Percentiles rank a stretch among this genome's conserved stretches.
phyloP scores from a whole-genome alignment of 1,140 invertebrate genomes.

The Octopus sinensis region DNA sequence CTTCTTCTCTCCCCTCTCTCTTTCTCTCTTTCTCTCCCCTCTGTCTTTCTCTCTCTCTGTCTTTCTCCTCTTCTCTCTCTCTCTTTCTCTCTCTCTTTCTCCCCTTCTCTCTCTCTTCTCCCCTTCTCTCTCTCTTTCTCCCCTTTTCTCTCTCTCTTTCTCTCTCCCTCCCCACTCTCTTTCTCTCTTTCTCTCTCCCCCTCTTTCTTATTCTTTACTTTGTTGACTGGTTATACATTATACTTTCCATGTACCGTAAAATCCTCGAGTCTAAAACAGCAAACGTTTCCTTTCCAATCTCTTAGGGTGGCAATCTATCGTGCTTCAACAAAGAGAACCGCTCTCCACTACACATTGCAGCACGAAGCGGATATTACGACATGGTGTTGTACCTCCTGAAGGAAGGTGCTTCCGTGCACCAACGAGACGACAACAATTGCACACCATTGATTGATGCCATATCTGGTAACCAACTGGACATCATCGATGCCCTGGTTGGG shows the following conservation, averaged over 20 bases:
- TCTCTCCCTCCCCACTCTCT: neutral
- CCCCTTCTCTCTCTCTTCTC: neutral
- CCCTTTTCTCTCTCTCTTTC: neutral
- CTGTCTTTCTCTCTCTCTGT: neutral
- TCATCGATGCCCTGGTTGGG: constrained; percentile 59
- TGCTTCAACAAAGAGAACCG: constrained; percentile 74
- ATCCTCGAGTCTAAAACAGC: neutral
- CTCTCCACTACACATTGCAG: constrained; percentile 79
- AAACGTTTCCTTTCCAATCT: neutral
- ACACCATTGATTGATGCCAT: constrained; percentile 53
- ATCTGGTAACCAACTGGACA: constrained; percentile 38
- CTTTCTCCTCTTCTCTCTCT: neutral
- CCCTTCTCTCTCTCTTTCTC: neutral
- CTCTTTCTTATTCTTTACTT: neutral
- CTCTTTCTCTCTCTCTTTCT: neutral
- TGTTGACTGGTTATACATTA: neutral
- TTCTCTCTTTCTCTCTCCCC: neutral
- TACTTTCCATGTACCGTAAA: neutral
- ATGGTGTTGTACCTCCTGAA: constrained; percentile 73
- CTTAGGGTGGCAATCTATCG: constrained; percentile 64
- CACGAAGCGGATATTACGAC: constrained; percentile 67
- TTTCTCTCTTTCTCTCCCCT: neutral
- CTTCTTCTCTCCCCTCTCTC: neutral
- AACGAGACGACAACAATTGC: constrained; percentile 64
- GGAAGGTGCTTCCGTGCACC: constrained; percentile 82